Conservation (phyloP, 2,888 invertebrate genomes). For the Ramazzottius varieornatus region DNA sequence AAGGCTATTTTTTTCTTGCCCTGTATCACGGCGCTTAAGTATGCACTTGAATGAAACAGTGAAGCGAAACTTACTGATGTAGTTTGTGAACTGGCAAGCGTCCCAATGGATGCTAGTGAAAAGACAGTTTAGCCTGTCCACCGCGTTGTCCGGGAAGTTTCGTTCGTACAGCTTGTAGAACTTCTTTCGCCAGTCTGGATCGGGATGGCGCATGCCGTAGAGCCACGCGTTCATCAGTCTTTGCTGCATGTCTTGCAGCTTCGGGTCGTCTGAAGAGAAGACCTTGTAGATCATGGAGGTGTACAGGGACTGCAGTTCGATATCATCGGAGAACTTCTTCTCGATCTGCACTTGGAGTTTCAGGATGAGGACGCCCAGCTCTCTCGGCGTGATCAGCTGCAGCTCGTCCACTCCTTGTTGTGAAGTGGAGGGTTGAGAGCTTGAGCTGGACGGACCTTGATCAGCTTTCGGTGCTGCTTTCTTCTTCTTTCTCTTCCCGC, state of each 20-base stretch:
- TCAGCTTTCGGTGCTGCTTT: not conserved
- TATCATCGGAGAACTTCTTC: not conserved
- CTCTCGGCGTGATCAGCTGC: not conserved
- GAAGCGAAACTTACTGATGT: too few species aligned
- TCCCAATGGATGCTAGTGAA: not conserved
- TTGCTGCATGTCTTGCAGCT: not conserved
- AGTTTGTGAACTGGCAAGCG: not conserved
- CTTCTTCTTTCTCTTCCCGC: not conserved
- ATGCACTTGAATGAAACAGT: too few species aligned
- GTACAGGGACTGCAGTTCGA: not conserved
- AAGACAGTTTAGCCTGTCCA: not conserved
- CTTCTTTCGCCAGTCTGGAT: not conserved
- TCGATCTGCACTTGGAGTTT: not conserved
- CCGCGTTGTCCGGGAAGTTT: not conserved
- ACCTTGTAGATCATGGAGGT: conserved; percentile 1
- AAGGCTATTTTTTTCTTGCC: too few species aligned
- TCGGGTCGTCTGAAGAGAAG: not conserved
- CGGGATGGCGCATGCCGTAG: not conserved
- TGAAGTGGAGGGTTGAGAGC: not conserved
- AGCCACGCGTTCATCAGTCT: not conserved
- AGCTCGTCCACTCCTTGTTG: not conserved
- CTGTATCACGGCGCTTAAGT: too few species aligned
- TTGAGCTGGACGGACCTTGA: not conserved
- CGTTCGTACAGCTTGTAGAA: not conserved
- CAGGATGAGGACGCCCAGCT: not conserved